phyloP scores from a whole-genome alignment of 1,140 invertebrate species.

The Zaprionus tsacasi region DNA sequence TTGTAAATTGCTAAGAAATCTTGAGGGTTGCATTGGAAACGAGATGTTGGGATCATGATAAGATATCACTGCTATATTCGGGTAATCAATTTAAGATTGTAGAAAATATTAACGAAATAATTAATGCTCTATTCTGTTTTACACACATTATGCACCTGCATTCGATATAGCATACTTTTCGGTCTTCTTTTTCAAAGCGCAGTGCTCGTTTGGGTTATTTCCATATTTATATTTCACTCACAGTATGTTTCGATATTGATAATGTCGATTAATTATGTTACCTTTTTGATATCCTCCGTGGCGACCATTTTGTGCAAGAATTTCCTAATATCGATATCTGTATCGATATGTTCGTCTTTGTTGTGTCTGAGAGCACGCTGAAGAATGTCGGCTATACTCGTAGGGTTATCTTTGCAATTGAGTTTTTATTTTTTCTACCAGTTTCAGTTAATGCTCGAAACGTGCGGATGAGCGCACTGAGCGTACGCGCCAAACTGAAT shows the following conservation, averaged over 20 bases:
- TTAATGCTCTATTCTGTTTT: no score
- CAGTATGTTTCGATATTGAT: neutral
- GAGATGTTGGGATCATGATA: conserved; percentile 39
- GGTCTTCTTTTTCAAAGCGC: neutral
- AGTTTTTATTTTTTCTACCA: conserved; percentile 8
- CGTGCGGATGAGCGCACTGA: conserved; percentile 63
- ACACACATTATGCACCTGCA: neutral
- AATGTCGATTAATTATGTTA: conserved; percentile 15
- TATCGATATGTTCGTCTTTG: neutral
- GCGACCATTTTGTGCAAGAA: conserved; percentile 53
- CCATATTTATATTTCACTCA: neutral
- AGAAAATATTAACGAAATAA: neutral
- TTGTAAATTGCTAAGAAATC: conserved; percentile 23
- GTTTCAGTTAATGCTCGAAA: conserved; percentile 47
- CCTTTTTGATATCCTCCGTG: conserved; percentile 66
- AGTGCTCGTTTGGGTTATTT: neutral
- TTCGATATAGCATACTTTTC: conserved; percentile 27
- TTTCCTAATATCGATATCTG: neutral
- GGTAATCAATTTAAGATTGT: conserved; percentile 36
- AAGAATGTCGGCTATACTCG: neutral
- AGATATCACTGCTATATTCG: conserved; percentile 48
- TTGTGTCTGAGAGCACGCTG: neutral
- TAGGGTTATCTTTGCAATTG: conserved; percentile 2
- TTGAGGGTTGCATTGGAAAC: neutral
- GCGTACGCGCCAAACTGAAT: conserved; percentile 64